These are phyloP conservation scores for Chelonus formosanus DNA, from an alignment of 2,888 invertebrate genomes.

Conservation along the genomic window DNA sequence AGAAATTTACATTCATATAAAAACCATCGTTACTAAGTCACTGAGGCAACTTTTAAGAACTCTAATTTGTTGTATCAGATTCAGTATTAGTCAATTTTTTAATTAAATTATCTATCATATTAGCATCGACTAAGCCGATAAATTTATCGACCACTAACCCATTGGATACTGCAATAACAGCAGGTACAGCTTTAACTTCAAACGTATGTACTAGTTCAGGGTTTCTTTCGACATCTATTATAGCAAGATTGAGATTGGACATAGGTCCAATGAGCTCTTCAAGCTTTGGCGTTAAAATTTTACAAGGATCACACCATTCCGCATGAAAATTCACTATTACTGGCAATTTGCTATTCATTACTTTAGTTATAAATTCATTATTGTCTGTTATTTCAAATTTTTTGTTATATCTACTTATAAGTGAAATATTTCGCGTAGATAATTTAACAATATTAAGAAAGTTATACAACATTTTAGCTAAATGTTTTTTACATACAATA, in stretches of 20 bases:
- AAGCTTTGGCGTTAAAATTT: constrained; percentile 85
- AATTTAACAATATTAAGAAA: constrained; percentile 43
- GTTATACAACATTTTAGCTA: constrained; percentile 59
- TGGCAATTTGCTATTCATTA: constrained; percentile 83
- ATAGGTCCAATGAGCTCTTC: constrained; percentile 79
- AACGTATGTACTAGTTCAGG: constrained; percentile 84
- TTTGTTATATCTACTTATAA: constrained; percentile 51
- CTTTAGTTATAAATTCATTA: constrained; percentile 81
- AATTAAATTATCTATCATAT: constrained; percentile 82
- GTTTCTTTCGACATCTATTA: constrained; percentile 84
- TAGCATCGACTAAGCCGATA: constrained; percentile 83
- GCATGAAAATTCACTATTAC: constrained; percentile 93
- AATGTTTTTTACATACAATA: constrained; percentile 21
- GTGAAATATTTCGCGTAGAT: constrained; percentile 52
- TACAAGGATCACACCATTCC: constrained; percentile 91
- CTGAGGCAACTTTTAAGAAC: constrained; percentile 23
- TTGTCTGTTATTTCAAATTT: constrained; percentile 73
- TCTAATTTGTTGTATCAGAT: constrained; percentile 30
- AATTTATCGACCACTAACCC: constrained; percentile 88
- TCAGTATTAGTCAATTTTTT: constrained; percentile 67
- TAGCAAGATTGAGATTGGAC: constrained; percentile 78
- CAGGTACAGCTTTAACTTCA: constrained; percentile 84
- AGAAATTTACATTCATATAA: too few species aligned
- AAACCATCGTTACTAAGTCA: constrained; percentile 22
- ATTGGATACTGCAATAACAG: constrained; percentile 82